phyloP scores from a whole-genome alignment of 2,888 invertebrate species.

The Idaea aversata region DNA sequence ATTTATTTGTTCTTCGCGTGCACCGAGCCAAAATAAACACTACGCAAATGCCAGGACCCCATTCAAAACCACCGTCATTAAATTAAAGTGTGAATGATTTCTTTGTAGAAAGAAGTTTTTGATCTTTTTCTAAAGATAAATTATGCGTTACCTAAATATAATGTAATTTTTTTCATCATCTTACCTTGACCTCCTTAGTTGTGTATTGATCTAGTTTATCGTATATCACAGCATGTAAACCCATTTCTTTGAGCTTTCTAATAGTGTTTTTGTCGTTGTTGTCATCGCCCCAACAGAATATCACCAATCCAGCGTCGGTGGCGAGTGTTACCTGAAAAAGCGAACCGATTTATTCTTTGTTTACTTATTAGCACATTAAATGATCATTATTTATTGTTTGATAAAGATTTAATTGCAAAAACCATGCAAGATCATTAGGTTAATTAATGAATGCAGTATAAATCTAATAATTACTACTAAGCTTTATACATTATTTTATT shows the following conservation, averaged over 20 bases:
- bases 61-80: too few relatives aligned
- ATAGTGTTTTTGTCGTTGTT: slow-evolving; percentile 94
- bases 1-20: too few relatives aligned
- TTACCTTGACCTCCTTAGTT: slow-evolving; percentile 84
- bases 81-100: too few relatives aligned
- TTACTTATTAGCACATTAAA: background rate
- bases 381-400: background rate
- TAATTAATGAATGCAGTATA: too few relatives aligned
- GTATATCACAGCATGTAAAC: slow-evolving; percentile 97
- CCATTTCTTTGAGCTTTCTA: slow-evolving; percentile 90
- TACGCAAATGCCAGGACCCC: too few relatives aligned
- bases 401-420: background rate
- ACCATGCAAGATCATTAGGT: too few relatives aligned
- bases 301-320: slow-evolving; percentile 89
- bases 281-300: slow-evolving; percentile 99
- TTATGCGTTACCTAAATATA: too few relatives aligned
- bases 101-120: too few relatives aligned
- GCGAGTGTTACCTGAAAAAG: slow-evolving; percentile 85
- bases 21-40: too few relatives aligned
- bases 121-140: too few relatives aligned
- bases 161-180: background rate
- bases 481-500: too few relatives aligned
- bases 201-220: slow-evolving; percentile 93
- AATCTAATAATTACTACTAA: too few relatives aligned
- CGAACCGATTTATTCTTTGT: slow-evolving; percentile 2